Evolutionary conservation across 2,797 vertebrate genomes (phyloP).

Genomic region (Pogonophryne albipinna): DNA sequence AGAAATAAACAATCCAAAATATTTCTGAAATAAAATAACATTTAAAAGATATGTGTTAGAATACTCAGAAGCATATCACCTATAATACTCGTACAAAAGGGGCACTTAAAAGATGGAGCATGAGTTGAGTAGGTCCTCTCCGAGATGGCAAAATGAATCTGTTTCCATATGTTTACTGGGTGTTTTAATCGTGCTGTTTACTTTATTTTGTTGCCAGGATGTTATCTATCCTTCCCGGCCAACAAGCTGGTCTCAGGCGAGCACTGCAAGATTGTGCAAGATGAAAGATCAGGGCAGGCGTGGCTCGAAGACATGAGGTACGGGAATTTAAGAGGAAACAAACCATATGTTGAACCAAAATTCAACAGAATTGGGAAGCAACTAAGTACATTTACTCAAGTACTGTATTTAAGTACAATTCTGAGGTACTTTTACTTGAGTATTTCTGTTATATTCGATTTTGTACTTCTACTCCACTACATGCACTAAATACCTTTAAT

Average conservation of each 20-base stretch:
- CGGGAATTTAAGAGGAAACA: neutral
- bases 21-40: no score
- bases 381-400: no score
- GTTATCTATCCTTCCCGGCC: constrained; percentile 95
- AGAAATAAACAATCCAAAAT: no score
- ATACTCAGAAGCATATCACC: no score
- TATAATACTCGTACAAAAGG: neutral
- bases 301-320: constrained; percentile 97
- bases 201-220: constrained; percentile 83
- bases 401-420: no score
- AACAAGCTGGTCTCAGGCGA: constrained; percentile 97
- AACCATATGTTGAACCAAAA: neutral
- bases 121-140: neutral
- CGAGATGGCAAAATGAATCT: neutral
- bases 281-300: constrained; percentile 92
- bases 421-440: no score
- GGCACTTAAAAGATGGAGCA: neutral
- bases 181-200: constrained; percentile 1
- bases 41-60: no score
- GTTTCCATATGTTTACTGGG: neutral
- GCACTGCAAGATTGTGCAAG: constrained; percentile 95
- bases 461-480: no score
- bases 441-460: no score
- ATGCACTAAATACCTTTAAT: no score
- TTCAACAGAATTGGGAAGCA: neutral